A percentile compares a stretch with the other conserved stretches of the same genome.
Evolutionary conservation across 2,797 vertebrate genomes (phyloP).

Genomic region (Hirundo rustica): DNA sequence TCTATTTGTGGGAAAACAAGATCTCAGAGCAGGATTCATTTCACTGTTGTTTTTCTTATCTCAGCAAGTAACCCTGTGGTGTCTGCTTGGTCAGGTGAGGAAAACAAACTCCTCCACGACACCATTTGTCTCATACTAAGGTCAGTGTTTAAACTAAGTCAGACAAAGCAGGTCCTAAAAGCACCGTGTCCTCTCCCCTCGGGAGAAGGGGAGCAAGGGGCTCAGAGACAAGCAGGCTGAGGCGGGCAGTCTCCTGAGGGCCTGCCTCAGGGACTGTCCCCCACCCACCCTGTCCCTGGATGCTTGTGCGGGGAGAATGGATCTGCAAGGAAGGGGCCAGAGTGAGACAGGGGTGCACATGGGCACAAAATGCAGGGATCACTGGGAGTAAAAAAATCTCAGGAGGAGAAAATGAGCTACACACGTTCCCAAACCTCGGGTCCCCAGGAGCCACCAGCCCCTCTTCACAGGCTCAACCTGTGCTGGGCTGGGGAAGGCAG

Average conservation of each 20-base stretch:
- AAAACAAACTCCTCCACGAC: neutral
- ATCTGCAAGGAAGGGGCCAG: neutral
- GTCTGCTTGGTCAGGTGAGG: conserved; percentile 13
- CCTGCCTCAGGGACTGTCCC: neutral
- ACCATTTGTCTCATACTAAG: neutral
- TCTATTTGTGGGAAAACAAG: conserved; percentile 21
- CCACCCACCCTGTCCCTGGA: neutral
- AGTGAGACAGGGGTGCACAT: neutral
- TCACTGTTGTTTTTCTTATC: neutral
- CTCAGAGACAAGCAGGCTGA: neutral
- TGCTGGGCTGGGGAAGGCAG: neutral
- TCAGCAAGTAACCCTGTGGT: neutral
- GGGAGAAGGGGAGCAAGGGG: neutral
- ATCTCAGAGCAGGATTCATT: conserved; percentile 7
- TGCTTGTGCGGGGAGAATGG: neutral
- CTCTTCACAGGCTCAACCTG: neutral
- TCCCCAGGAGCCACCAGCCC: neutral
- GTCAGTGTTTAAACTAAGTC: neutral
- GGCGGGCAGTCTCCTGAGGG: neutral
- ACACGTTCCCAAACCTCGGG: rapidly evolving
- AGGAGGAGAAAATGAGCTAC: neutral
- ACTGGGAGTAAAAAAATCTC: neutral
- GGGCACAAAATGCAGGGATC: neutral
- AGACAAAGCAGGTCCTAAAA: neutral
- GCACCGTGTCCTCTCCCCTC: neutral